Evolutionary conservation across 2,888 invertebrate species (phyloP).

Genomic region (Mechanitis mazaeus): DNA sequence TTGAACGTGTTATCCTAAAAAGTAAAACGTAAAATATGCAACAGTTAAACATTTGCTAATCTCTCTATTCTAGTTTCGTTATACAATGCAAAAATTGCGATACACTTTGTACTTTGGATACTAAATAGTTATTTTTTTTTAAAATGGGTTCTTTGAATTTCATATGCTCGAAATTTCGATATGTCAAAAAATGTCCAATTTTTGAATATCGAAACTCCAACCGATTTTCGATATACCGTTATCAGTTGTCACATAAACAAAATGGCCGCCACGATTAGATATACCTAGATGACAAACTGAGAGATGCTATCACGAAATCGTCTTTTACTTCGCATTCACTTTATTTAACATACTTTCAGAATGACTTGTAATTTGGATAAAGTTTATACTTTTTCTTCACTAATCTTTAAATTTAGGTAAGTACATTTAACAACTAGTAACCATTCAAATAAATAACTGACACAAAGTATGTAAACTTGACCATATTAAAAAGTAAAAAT

Average conservation of each 20-base stretch:
- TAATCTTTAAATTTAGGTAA: neutral
- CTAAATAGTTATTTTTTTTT: neutral
- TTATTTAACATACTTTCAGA: conserved; percentile 37
- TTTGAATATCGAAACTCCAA: no score
- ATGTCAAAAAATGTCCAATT: no score
- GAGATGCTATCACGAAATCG: conserved; percentile 11
- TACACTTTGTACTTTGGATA: no score
- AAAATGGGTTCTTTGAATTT: no score
- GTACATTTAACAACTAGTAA: neutral
- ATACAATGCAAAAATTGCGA: no score
- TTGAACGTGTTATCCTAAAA: no score
- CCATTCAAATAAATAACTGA: no score
- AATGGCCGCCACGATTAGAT: conserved; percentile 3
- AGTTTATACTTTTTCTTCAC: conserved; percentile 3
- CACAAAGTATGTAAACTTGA: no score
- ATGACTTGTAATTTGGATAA: conserved; percentile 35
- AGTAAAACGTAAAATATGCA: conserved; percentile 8
- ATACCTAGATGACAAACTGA: conserved; percentile 6
- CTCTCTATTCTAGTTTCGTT: neutral
- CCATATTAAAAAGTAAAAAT: no score
- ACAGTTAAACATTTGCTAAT: neutral
- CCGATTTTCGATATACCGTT: no score
- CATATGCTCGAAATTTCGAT: no score
- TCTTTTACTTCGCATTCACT: conserved; percentile 20
- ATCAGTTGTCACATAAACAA: neutral